A percentile compares a stretch with the other conserved stretches of the same genome.
Evolutionary conservation across 2,888 invertebrate genomes (phyloP).

Genomic region (Drosophila putrida): DNA sequence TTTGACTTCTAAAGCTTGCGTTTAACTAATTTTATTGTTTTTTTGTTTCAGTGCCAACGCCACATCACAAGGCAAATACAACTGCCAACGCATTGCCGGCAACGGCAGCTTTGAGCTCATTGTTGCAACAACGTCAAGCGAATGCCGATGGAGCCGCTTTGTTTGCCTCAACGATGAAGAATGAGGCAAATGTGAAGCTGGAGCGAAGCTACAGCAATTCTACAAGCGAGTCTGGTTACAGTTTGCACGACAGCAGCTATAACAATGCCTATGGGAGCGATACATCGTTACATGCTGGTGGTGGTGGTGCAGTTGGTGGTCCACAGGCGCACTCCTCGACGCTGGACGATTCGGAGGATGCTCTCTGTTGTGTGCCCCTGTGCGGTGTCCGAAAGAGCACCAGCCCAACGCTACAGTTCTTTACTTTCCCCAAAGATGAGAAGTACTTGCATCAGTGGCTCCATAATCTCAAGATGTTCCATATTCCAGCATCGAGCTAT

Average conservation of each 20-base stretch:
- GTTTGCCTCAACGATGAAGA: conserved; percentile 62
- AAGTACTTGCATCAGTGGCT: conserved; percentile 82
- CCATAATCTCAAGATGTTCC: conserved; percentile 82
- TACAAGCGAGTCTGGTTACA: conserved; percentile 73
- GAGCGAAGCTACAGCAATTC: conserved; percentile 77
- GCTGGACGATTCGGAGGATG: conserved; percentile 77
- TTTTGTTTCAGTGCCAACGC: conserved; percentile 52
- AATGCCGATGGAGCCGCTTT: conserved; percentile 63
- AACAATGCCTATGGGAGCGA: conserved; percentile 69
- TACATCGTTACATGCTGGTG: conserved; percentile 49
- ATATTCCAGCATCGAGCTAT: conserved; percentile 72
- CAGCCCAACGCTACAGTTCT: conserved; percentile 81
- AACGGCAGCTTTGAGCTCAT: conserved; percentile 59
- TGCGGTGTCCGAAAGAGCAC: conserved; percentile 81
- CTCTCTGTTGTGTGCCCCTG: conserved; percentile 80
- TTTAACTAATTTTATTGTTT: neutral
- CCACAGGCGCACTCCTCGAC: conserved; percentile 75
- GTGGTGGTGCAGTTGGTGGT: conserved; percentile 53
- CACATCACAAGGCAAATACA: conserved; percentile 52
- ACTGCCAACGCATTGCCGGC: conserved; percentile 52
- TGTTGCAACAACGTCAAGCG: conserved; percentile 72
- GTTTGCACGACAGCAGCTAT: conserved; percentile 61
- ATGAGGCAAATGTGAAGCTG: conserved; percentile 73
- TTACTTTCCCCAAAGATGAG: conserved; percentile 81
- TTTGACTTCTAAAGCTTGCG: no score